Evolutionary conservation across 2,113 vertebrate species (phyloP).

Genomic region (Oncorhynchus nerka): DNA sequence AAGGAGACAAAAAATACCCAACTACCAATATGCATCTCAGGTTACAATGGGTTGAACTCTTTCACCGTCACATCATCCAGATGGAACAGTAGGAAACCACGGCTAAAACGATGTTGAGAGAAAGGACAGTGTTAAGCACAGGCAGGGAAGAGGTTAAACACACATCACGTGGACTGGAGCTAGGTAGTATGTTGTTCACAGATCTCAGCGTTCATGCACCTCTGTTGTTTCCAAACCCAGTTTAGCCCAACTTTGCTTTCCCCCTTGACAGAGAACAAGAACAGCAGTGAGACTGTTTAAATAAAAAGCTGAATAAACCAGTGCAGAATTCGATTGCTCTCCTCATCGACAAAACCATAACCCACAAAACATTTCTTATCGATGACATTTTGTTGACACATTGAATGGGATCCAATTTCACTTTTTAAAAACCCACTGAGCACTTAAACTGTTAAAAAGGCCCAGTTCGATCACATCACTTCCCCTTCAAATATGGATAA

Average conservation of each 20-base stretch:
- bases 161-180: constrained; percentile 86
- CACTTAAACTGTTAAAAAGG: constrained; percentile 46
- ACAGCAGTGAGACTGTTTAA: constrained; percentile 59
- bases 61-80: constrained; percentile 73
- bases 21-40: constrained; percentile 84
- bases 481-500: constrained; percentile 49
- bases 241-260: constrained; percentile 34
- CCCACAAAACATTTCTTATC: neutral
- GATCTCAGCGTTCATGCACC: constrained; percentile 75
- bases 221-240: constrained; percentile 40
- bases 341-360: constrained; percentile 25
- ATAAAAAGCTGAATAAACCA: constrained; percentile 27
- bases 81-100: constrained; percentile 82
- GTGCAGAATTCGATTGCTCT: constrained; percentile 27
- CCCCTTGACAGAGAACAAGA: constrained; percentile 65
- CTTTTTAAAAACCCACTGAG: constrained; percentile 46
- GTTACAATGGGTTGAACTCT: constrained; percentile 83
- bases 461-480: constrained; percentile 32
- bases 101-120: constrained; percentile 81
- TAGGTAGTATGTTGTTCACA: constrained; percentile 89
- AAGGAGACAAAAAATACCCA: constrained; percentile 14
- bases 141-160: constrained; percentile 82
- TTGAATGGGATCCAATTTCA: constrained; percentile 40
- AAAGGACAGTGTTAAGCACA: constrained; percentile 87
- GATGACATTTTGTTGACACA: neutral